Evolutionary conservation across 2,113 vertebrate genomes (phyloP).

Genomic region (Marmota monax): DNA sequence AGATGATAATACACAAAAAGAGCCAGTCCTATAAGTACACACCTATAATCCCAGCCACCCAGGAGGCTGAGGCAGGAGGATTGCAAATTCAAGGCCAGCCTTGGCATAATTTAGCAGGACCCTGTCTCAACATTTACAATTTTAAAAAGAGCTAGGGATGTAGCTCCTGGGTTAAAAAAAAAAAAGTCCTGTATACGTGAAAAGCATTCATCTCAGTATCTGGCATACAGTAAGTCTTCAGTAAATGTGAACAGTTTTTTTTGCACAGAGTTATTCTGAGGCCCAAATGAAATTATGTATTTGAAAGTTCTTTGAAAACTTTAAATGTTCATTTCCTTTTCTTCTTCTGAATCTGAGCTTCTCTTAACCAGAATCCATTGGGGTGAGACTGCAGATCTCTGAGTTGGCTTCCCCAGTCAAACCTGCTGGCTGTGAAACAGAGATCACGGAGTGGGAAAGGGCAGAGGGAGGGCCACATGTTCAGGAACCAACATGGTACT

Average conservation of each 20-base stretch:
- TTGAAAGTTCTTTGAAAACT: slow-evolving; percentile 47
- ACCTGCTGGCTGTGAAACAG: neutral
- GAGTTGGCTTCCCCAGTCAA: neutral
- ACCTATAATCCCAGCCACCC: too few relatives aligned
- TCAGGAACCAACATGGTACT: neutral
- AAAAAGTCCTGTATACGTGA: too few relatives aligned
- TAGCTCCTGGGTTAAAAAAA: too few relatives aligned
- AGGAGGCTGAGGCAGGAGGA: too few relatives aligned
- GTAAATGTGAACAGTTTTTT: neutral
- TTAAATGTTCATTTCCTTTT: neutral
- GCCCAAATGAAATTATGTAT: neutral
- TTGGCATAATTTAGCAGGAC: too few relatives aligned
- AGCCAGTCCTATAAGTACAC: too few relatives aligned
- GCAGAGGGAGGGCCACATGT: neutral
- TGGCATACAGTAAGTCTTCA: neutral
- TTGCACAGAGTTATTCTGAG: neutral
- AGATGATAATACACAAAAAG: neutral
- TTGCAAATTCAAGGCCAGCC: too few relatives aligned
- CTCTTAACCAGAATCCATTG: neutral
- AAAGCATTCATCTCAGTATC: neutral
- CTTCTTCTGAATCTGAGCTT: neutral
- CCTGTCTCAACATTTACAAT: too few relatives aligned
- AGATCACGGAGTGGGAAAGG: neutral
- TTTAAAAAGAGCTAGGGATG: too few relatives aligned
- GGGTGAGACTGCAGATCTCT: neutral